These are phyloP conservation scores for Coendou prehensilis DNA, from an alignment of 2,797 vertebrate species.

Conservation along the genomic window DNA sequence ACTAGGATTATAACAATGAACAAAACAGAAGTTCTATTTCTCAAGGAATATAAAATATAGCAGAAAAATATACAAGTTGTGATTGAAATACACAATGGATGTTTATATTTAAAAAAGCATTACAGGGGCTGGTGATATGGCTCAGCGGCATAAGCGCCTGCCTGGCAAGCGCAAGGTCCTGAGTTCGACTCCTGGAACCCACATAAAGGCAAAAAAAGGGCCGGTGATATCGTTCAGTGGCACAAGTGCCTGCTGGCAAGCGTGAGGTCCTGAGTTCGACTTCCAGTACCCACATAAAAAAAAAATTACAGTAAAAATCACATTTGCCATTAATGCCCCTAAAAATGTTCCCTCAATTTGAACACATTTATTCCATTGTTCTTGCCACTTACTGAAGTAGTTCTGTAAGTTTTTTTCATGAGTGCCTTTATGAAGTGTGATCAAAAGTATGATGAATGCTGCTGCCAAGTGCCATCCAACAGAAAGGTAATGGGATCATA, in stretches of 20 bases:
- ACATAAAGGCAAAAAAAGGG: too few species aligned
- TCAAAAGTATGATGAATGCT: background rate
- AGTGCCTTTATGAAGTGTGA: background rate
- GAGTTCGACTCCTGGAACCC: too few species aligned
- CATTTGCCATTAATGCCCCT: background rate
- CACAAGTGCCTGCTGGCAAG: too few species aligned
- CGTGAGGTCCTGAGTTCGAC: too few species aligned
- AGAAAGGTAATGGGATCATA: background rate
- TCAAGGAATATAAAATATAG: slow-evolving; percentile 43
- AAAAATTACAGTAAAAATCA: background rate
- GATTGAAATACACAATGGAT: background rate
- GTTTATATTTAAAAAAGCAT: background rate
- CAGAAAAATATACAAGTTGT: background rate
- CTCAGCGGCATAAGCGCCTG: too few species aligned
- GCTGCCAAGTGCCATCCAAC: background rate
- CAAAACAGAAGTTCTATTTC: background rate
- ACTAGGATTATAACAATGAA: background rate
- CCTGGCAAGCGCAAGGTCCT: too few species aligned
- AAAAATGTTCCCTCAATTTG: background rate
- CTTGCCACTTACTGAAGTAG: background rate
- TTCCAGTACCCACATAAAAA: too few species aligned
- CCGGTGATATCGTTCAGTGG: too few species aligned
- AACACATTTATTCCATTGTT: background rate
- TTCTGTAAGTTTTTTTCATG: background rate
- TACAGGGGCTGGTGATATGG: too few species aligned